phyloP scores from a whole-genome alignment of 2,113 vertebrate genomes.

The Paralichthys olivaceus region DNA sequence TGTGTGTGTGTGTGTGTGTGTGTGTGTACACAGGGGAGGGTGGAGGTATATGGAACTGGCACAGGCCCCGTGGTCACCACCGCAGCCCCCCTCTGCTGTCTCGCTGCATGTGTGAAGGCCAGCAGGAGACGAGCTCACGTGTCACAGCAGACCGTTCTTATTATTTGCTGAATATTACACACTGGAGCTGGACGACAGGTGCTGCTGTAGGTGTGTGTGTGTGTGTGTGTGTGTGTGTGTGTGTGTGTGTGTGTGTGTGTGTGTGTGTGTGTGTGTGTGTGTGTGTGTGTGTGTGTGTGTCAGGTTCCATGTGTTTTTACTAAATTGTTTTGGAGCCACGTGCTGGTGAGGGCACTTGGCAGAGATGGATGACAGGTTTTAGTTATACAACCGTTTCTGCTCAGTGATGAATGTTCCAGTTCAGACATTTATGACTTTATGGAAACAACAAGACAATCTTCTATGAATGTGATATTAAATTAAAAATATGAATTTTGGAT shows the following conservation, averaged over 20 bases:
- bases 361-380: slow-evolving; percentile 3
- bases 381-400: slow-evolving; percentile 50
- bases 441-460: too few species aligned
- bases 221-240: slow-evolving; percentile 16
- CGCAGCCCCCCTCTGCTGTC: background rate
- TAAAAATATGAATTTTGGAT: too few species aligned
- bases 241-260: slow-evolving; percentile 10
- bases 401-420: too few species aligned
- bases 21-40: background rate
- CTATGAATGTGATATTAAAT: too few species aligned
- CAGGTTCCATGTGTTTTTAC: slow-evolving; percentile 15
- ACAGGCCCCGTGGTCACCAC: slow-evolving; percentile 34
- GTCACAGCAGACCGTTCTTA: slow-evolving; percentile 35
- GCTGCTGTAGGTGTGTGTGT: slow-evolving; percentile 14
- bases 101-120: slow-evolving; percentile 48
- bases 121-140: slow-evolving; percentile 56
- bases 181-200: slow-evolving; percentile 41
- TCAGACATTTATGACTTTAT: too few species aligned
- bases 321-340: slow-evolving; percentile 47
- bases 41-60: background rate
- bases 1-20: background rate
- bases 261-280: slow-evolving; percentile 19
- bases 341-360: slow-evolving; percentile 36
- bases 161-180: slow-evolving; percentile 21
- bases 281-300: slow-evolving; percentile 13